Percentiles rank a stretch among this genome's conserved stretches.
Conservation (phyloP, 2,797 vertebrate species). For the Poecile montanus region DNA sequence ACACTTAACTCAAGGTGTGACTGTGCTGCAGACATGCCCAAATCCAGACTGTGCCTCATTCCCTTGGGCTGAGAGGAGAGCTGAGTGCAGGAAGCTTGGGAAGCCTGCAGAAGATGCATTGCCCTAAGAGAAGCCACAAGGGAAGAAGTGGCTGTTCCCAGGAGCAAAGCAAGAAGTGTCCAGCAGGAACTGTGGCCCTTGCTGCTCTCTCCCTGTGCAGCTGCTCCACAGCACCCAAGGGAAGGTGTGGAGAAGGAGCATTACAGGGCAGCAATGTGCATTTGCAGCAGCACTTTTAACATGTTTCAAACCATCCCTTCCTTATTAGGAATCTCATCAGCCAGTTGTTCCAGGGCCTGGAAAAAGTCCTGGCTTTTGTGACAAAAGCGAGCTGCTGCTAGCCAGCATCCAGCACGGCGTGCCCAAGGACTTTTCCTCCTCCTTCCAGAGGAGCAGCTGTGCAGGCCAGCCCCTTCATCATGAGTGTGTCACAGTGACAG, state of each 20-base stretch:
- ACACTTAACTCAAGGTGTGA: neutral
- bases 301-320: neutral
- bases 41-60: neutral
- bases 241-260: neutral
- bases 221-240: neutral
- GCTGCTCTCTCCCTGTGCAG: neutral
- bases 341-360: neutral
- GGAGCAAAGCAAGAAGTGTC: neutral
- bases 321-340: neutral
- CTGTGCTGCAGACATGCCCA: neutral
- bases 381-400: neutral
- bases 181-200: neutral
- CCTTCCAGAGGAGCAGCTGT: accelerated
- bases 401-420: neutral
- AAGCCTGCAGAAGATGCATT: neutral
- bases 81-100: neutral
- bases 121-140: neutral
- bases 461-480: neutral
- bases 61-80: neutral
- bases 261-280: neutral
- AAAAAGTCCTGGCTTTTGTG: neutral
- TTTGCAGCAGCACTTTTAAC: neutral
- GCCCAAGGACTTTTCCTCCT: neutral
- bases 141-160: neutral
- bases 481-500: neutral